phyloP scores from a whole-genome alignment of 2,113 vertebrate species.

The Etheostoma cragini region DNA sequence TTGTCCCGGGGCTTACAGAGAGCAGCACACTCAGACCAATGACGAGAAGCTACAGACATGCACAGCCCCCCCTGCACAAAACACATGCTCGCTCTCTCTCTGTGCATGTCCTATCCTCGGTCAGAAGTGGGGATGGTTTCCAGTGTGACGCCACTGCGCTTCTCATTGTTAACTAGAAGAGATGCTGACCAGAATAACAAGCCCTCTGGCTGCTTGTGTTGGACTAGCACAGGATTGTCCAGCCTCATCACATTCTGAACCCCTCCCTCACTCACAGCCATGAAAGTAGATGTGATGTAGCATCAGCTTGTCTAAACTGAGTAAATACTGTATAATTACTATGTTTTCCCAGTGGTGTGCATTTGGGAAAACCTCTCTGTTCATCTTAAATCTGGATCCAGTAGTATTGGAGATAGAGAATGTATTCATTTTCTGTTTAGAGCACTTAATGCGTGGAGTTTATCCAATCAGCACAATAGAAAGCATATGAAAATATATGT shows the following conservation, averaged over 20 bases:
- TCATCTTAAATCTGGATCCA: background rate
- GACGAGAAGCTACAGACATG: slow-evolving; percentile 82
- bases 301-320: slow-evolving; percentile 9
- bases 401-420: background rate
- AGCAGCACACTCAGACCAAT: slow-evolving; percentile 75
- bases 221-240: slow-evolving; percentile 74
- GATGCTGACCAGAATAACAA: slow-evolving; percentile 85
- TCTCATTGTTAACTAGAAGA: slow-evolving; percentile 85
- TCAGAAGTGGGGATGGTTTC: slow-evolving; percentile 74
- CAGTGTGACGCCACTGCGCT: slow-evolving; percentile 69
- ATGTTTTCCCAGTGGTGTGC: background rate
- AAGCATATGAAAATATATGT: background rate
- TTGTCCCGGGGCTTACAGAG: slow-evolving; percentile 84
- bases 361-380: background rate
- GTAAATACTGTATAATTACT: background rate
- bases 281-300: slow-evolving; percentile 53
- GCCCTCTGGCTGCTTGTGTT: slow-evolving; percentile 63
- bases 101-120: slow-evolving; percentile 42
- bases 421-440: background rate
- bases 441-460: background rate
- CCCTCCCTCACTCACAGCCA: slow-evolving; percentile 39
- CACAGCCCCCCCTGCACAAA: slow-evolving; percentile 1
- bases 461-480: background rate
- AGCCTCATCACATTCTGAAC: slow-evolving; percentile 87
- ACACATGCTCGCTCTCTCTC: slow-evolving; percentile 33